phyloP scores from a whole-genome alignment of 2,113 vertebrate genomes.

The Mohoua ochrocephala region DNA sequence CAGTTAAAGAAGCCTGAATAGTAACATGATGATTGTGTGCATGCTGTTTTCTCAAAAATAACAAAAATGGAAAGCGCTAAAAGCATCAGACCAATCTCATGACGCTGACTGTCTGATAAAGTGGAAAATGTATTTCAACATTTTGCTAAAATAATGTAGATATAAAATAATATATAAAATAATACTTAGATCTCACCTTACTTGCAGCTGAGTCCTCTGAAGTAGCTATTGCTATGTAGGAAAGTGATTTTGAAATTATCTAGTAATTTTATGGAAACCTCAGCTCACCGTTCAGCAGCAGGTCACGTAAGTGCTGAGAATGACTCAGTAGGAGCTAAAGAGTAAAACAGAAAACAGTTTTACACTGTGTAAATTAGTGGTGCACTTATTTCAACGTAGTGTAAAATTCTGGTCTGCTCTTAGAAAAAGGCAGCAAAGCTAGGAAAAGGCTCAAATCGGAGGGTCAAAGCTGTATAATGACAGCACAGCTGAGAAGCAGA shows the following conservation, averaged over 20 bases:
- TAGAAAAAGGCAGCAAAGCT: background rate
- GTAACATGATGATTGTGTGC: background rate
- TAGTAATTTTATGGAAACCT: background rate
- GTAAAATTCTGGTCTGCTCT: background rate
- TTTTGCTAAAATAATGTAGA: background rate
- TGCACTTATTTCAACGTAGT: fast-evolving
- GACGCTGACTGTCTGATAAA: background rate
- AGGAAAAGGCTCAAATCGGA: background rate
- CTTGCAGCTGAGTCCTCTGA: background rate
- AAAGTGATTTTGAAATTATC: background rate
- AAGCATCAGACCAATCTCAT: background rate
- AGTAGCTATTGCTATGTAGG: background rate
- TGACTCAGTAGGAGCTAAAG: background rate
- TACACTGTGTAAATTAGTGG: background rate
- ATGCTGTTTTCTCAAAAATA: background rate
- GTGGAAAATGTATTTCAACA: background rate
- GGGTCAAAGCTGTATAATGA: background rate
- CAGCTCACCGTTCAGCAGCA: background rate
- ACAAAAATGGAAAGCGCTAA: background rate
- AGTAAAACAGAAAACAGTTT: background rate
- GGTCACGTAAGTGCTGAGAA: background rate
- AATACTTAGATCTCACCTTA: background rate
- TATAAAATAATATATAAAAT: background rate
- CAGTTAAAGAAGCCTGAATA: background rate
- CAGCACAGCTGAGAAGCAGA: background rate